phyloP scores from a whole-genome alignment of 2,888 invertebrate species.

The Dendrolimus houi region DNA sequence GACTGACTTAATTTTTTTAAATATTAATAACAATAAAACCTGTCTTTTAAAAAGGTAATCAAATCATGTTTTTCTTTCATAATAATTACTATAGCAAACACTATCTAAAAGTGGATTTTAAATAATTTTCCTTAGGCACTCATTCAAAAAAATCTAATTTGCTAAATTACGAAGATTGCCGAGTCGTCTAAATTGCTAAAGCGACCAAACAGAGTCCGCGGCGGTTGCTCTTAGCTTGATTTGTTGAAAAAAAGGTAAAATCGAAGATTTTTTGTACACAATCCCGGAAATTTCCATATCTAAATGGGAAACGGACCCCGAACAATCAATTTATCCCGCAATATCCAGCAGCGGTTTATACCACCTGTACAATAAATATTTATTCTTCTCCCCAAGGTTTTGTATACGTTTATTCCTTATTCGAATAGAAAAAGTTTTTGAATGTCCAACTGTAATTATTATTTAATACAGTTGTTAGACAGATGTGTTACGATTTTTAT shows the following conservation, averaged over 20 bases:
- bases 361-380: slow-evolving; percentile 76
- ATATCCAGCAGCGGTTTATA: slow-evolving; percentile 74
- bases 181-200: slow-evolving; percentile 25
- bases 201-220: slow-evolving; percentile 12
- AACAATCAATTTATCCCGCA: slow-evolving; percentile 76
- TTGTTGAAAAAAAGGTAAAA: slow-evolving; percentile 56
- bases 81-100: too few relatives aligned
- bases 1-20: too few relatives aligned
- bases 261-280: slow-evolving; percentile 71
- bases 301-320: slow-evolving; percentile 76
- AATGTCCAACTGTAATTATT: not conserved
- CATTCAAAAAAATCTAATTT: not conserved
- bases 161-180: slow-evolving; percentile 26
- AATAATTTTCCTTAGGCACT: too few relatives aligned
- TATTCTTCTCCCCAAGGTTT: slow-evolving; percentile 65
- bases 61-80: too few relatives aligned
- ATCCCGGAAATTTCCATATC: slow-evolving; percentile 76
- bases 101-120: too few relatives aligned
- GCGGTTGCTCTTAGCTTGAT: slow-evolving; percentile 49
- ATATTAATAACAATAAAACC: too few relatives aligned
- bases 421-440: slow-evolving; percentile 29
- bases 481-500: too few relatives aligned
- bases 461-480: not conserved
- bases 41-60: too few relatives aligned
- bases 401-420: slow-evolving; percentile 41